Evolutionary conservation across 2,113 vertebrate species (phyloP), one percentile per base, ranked within the genome.

Genomic region (Odobenus rosmarus): DNA sequence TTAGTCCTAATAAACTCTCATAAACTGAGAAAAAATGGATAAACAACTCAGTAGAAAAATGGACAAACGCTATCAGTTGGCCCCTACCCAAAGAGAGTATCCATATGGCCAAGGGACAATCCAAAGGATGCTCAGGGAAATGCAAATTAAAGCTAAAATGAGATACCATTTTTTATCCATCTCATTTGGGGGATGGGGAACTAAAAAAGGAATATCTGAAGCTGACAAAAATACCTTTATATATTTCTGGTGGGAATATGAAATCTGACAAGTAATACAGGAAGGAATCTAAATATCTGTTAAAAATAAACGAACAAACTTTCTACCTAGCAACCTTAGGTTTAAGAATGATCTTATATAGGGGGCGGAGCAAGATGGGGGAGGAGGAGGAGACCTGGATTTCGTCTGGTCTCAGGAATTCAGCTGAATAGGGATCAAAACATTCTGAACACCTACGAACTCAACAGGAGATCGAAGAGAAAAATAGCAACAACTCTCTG

Each of bases 241-340:
- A 39, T 53, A 87, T 74, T 71, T 64, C 61, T 84, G 57, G 31
- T 90, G 61, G 62, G 81, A 85, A 93, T 87, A 61, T 86, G 42
- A 95, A 94, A 90, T 39, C 6, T 92, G 90, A 62, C 72, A 86
- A 79, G 42, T n/a, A 94, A 77, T 79, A 57, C 28, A 81, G 39
- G 61, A 49, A 90, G 88, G 61, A 82, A 74, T 39, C 95, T 90
- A 95, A 92, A 72, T 87, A 92, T 51, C 19, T 92, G 83, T 96
- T 95, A 95, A 92, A 97, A 97, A 97, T 80, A 91, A 79, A 86
- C 19, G 23, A 72, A 19, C 4, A 33, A 2, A 53, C 23, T 81
- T 92, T 71, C 71, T 74, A 95, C 67, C 80, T 93, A 94, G 80
- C 61, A 95, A 79, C 53, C 28, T 28, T 84, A 72, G 76, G 36